Evolutionary conservation across 2,797 vertebrate genomes (phyloP).

Genomic region (Hypotaenidia philippensis): DNA sequence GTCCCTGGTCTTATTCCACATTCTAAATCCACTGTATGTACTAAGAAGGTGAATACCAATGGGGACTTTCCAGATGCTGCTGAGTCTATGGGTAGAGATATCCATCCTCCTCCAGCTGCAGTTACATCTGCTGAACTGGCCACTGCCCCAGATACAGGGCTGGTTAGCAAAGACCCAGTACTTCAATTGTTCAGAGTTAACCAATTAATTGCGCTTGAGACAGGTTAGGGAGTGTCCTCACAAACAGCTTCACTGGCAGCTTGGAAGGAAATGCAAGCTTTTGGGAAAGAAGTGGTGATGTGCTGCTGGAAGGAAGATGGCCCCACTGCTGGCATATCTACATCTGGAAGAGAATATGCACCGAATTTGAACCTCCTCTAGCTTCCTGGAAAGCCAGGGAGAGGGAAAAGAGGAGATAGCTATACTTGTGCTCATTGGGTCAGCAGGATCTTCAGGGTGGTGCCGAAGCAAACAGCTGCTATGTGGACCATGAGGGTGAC

Average conservation of each 20-base stretch:
- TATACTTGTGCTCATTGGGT: constrained; percentile 56
- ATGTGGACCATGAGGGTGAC: constrained; percentile 63
- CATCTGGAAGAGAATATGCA: not conserved
- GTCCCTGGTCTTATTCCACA: constrained; percentile 62
- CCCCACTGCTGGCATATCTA: not conserved
- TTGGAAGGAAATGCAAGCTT: not conserved
- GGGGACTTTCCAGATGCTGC: constrained; percentile 65
- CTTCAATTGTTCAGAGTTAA: not conserved
- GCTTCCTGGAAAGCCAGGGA: not conserved
- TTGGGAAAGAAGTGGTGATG: not conserved
- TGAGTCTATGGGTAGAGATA: not conserved
- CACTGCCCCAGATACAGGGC: not conserved
- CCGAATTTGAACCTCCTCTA: not conserved
- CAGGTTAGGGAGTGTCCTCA: not conserved
- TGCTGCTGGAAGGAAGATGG: not conserved
- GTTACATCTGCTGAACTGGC: not conserved
- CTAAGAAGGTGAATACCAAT: constrained; percentile 59
- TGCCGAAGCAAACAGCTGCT: constrained; percentile 69
- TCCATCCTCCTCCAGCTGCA: not conserved
- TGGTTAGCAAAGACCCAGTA: not conserved
- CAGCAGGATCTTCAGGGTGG: constrained; percentile 71
- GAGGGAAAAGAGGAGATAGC: not conserved
- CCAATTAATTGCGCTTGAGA: not conserved
- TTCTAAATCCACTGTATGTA: constrained; percentile 64
- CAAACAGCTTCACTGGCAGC: not conserved